Evolutionary conservation across 1,140 invertebrate genomes (phyloP), one percentile per base, ranked within the genome.

Genomic region (Pararge aegeria): DNA sequence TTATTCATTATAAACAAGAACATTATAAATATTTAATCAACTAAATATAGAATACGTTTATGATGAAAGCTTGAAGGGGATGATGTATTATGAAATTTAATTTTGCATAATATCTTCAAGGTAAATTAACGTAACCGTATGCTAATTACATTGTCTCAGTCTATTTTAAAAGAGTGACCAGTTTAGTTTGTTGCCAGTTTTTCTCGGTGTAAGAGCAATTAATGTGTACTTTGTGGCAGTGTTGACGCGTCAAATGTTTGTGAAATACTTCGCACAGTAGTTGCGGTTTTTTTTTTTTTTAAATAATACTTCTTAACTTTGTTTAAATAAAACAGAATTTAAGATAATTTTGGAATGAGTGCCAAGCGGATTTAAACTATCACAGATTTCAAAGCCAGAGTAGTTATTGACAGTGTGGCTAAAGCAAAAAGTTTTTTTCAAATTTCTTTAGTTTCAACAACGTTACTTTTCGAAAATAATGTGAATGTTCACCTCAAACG

Each of bases 171-270:
- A 49, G 21, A 49, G 24, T 49, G 46, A 49, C 46, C 10, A 49
- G 21, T 49, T 49, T 49, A 49, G 46, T 49, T 49, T 49, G 46
- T 49, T 49, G 46, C 46, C 46, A 49, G 46, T 49, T 49, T 49
- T 49, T 49, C 46, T 27, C 46, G 46, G 13, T n/a, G 46, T 27
- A 49, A 29, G 21, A 49, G 24, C 46, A 49, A 49, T 49, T 29
- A 49, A 49, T 15, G 13, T 6, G 19, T 12, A 46, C 42, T 15
- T 34, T n/a, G 21, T 49, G 46, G 13, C 24, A 27, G 46, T 29
- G 46, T 49, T 10, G 46, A 27, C 46, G 46, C 7, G 20, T 49
- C 10, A 9, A 29, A 27, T 27, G 20, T 49, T 49, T 29, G n/a
- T 27, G n/a, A 20, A 27, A 27, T 29, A 20, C 46, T 49, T 61